Base-by-base conservation (phyloP, 64 coral and sea anemone species). In the Dendrophyllia cribrosa region DNA sequence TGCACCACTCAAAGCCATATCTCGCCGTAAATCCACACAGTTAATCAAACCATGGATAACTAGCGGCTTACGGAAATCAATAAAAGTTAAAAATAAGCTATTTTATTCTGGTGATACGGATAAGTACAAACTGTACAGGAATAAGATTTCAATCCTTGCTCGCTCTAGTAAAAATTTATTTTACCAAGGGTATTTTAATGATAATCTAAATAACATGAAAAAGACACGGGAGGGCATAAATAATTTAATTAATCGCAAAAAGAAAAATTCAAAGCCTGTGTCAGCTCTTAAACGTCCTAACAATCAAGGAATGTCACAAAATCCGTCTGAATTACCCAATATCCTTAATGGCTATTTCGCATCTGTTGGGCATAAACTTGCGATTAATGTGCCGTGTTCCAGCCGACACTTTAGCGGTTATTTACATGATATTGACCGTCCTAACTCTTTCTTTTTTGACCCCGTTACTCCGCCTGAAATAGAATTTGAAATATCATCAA, bases 391-490 rank as follows among this genome's bases (percentile, higher is more conserved):
- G 22, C 75, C 76, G 23, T 47, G 43, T 13, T 80, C 77, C 72
- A 83, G 62, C 58, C 20, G 56, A 52, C 66, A 71, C 68, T 83
- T 73, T 63, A 43, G 66, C 59, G 59, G 58, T 44, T 91, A 90
- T 80, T 13, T 83, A 12, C 46, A 43, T 45, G 21, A 70, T 72
- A 70, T 34, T 13, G 53, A 52, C 43, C 49, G 73, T 43, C 70
- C 56, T 55, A 25, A 72, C 21, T 89, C 73, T 89, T 77, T 89
- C 59, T 50, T 59, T 58, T 89, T 89, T 77, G 72, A 89, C 47
- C n/a, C 59, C 16, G 87, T 89, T n/a, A 45, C 20, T n/a, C 86
- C 86, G 17, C 70, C 86, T 2, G 86, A 88, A 58, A 88, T 88
- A 51, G 86, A 88, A 44, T 14, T 73, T 56, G 86, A 88, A 88